These are phyloP conservation scores for Lophochroa leadbeateri DNA, from an alignment of 2,113 vertebrate species.

Conservation along the genomic window DNA sequence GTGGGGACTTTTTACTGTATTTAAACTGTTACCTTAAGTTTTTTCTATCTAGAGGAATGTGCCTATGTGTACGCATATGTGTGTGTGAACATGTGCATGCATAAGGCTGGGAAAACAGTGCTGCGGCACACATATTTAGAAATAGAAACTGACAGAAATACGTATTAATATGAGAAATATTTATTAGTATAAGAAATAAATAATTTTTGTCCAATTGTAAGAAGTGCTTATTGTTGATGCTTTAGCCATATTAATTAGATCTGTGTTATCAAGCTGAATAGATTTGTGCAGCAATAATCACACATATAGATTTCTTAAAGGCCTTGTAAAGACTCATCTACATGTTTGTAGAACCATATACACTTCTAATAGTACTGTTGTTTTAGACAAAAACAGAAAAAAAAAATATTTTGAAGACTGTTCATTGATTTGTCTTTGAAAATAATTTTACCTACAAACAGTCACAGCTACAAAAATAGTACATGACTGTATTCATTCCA, in stretches of 20 bases:
- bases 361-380: neutral
- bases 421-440: neutral
- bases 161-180: neutral
- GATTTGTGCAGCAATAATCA: neutral
- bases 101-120: neutral
- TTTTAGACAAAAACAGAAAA: neutral
- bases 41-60: neutral
- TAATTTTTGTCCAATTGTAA: neutral
- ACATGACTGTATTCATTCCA: neutral
- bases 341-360: fast-evolving
- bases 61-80: no score
- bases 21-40: neutral
- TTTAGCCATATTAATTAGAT: neutral
- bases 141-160: neutral
- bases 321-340: neutral
- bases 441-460: neutral
- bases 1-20: neutral
- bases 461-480: neutral
- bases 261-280: neutral
- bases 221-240: neutral
- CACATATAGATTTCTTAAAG: neutral
- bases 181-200: neutral
- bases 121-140: neutral
- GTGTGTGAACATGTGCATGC: neutral
- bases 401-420: neutral